Evolutionary conservation across 2,888 invertebrate genomes (phyloP), one percentile per base, ranked within the genome.

Genomic region (Athalia cordata): DNA sequence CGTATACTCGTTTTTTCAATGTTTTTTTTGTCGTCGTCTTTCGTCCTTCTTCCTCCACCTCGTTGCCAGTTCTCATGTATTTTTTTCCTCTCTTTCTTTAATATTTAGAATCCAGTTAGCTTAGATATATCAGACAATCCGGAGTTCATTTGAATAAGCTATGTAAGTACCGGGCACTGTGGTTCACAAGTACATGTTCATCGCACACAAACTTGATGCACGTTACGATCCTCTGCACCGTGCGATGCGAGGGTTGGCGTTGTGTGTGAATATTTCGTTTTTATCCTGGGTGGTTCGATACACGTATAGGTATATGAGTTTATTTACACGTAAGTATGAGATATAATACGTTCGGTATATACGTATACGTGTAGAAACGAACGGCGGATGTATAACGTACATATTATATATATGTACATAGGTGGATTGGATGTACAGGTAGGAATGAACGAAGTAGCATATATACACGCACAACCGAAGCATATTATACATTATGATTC

Each of bases 401-500:
- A 29, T 29, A 29, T 29, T 2, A 29, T 29, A 29, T 61, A 13
- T 49, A 64, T 43, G 65, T 13, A 57, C 52, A 52, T 52, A 64
- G 43, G 70, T 50, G 29, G 29, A 29, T 29, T 29, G 29, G 29
- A 29, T 29, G 29, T 29, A 29, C 29, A 29, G 29, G 29, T 29
- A 29, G 29, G 80, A 81, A 78, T 77, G 50, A 49, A 70, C 72
- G 77, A 13, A 61, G 49, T 29, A 43, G 3, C 49, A 43, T 72
- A 59, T 15, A 72, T 84, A 64, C 79, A 83, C 81, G 79, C n/a
- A 75, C 62, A 9, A 49, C 75, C 59, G 50, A 64, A 61, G 61
- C 81, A 85, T 87, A 87, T 86, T 87, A 87, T 86, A 87, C 87
- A 88, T 89, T 89, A 89, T 89, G 89, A 89, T 89, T 89, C 89